phyloP scores from a whole-genome alignment of 1,140 invertebrate genomes.

The Drosophila pseudoobscura region DNA sequence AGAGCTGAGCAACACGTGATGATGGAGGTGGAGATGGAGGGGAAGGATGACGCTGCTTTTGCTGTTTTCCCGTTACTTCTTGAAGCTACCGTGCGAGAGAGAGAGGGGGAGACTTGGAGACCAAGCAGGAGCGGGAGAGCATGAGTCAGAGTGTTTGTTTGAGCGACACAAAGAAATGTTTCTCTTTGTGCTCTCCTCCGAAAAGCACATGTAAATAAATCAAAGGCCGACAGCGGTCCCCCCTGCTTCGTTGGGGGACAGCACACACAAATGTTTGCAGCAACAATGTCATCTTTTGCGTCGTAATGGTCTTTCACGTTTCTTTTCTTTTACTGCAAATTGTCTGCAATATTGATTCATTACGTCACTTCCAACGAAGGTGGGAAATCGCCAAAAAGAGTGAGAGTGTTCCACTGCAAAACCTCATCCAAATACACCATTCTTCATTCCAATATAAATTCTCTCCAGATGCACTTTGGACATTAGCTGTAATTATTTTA shows the following conservation, averaged over 20 bases:
- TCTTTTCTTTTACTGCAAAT: too few species aligned
- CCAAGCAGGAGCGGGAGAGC: not conserved
- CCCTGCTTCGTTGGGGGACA: slow-evolving; percentile 6
- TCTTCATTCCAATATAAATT: slow-evolving; percentile 16
- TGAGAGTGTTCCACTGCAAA: too few species aligned
- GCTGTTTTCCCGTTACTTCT: slow-evolving; percentile 62
- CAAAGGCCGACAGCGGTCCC: slow-evolving; percentile 29
- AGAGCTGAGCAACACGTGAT: slow-evolving; percentile 56
- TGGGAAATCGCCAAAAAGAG: too few species aligned
- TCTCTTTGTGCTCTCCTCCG: slow-evolving; percentile 44
- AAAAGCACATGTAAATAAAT: slow-evolving; percentile 54
- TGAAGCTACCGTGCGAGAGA: too few species aligned
- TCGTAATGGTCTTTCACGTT: slow-evolving; percentile 30
- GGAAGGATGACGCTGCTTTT: slow-evolving; percentile 49
- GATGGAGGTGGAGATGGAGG: slow-evolving; percentile 20
- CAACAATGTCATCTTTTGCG: slow-evolving; percentile 14
- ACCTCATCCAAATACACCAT: too few species aligned
- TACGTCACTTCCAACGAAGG: too few species aligned
- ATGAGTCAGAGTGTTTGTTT: slow-evolving; percentile 62
- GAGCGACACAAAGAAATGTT: slow-evolving; percentile 68
- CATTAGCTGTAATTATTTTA: slow-evolving; percentile 58
- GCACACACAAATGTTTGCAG: slow-evolving; percentile 14
- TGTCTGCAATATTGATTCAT: too few species aligned
- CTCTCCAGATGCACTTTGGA: slow-evolving; percentile 53
- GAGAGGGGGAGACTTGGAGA: too few species aligned